Conservation (phyloP, 2,113 vertebrate genomes). For the Greenwoodochromis staneri region DNA sequence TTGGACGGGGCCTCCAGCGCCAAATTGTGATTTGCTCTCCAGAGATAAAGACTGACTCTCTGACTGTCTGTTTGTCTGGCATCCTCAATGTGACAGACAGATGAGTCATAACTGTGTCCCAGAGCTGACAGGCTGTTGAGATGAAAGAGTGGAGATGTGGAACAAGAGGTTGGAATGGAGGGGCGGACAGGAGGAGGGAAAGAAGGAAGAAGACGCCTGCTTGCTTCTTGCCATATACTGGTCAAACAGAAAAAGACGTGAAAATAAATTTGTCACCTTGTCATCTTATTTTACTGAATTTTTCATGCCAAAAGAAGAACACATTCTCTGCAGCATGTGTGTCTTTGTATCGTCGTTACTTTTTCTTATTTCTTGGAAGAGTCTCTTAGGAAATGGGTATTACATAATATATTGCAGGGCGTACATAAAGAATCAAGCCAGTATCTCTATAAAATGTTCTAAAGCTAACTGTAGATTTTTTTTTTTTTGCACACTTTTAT, state of each 20-base stretch:
- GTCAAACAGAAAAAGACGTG: slow-evolving; percentile 20
- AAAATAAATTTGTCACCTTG: slow-evolving; percentile 11
- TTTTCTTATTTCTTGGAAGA: background rate
- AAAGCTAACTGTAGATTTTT: background rate
- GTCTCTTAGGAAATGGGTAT: background rate
- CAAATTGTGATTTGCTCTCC: slow-evolving; percentile 49
- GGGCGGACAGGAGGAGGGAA: background rate
- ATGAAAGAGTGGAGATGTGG: slow-evolving; percentile 29
- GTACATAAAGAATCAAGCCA: background rate
- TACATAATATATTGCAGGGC: background rate
- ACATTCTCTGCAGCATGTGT: background rate
- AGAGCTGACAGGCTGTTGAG: slow-evolving; percentile 50
- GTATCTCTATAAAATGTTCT: background rate
- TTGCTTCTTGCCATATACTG: background rate
- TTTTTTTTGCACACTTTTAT: background rate
- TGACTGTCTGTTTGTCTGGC: slow-evolving; percentile 58
- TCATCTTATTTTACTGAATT: background rate
- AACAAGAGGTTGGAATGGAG: slow-evolving; percentile 44
- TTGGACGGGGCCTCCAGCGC: slow-evolving; percentile 25
- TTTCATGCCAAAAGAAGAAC: slow-evolving; percentile 14
- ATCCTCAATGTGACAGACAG: slow-evolving; percentile 58
- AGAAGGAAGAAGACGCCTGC: background rate
- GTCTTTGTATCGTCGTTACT: background rate
- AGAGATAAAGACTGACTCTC: slow-evolving; percentile 39
- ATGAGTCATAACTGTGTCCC: slow-evolving; percentile 61